phyloP scores from a whole-genome alignment of 2,888 invertebrate species.

The Stenolophus ochropezus region DNA sequence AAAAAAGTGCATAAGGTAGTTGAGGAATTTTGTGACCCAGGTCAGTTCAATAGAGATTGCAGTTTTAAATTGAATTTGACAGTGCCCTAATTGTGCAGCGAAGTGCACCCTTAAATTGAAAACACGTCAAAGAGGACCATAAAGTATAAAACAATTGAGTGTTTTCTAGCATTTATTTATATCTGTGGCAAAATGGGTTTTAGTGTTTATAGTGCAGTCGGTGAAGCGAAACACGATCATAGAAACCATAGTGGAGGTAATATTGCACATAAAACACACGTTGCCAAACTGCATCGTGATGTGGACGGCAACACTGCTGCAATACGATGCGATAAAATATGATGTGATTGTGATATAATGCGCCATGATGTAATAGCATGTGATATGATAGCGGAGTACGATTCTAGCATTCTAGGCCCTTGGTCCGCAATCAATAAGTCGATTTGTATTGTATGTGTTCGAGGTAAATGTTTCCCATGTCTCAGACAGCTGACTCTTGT shows the following conservation, averaged over 20 bases:
- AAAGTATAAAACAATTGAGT: background rate
- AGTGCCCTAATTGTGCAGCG: too few relatives aligned
- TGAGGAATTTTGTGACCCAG: too few relatives aligned
- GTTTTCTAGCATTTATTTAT: background rate
- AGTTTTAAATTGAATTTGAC: too few relatives aligned
- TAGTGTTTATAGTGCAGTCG: background rate
- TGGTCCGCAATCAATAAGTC: slow-evolving; percentile 54
- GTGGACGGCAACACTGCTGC: slow-evolving; percentile 20
- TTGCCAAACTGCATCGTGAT: slow-evolving; percentile 15
- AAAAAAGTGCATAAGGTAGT: too few relatives aligned
- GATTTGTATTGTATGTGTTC: slow-evolving; percentile 52
- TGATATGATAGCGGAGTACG: slow-evolving; percentile 17
- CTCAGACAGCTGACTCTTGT: slow-evolving; percentile 54
- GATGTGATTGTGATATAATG: slow-evolving; percentile 25
- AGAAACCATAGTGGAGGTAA: background rate
- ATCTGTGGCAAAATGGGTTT: background rate
- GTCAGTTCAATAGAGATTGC: too few relatives aligned
- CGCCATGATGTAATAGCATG: slow-evolving; percentile 24
- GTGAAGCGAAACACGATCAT: background rate
- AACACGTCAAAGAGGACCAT: background rate
- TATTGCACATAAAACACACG: slow-evolving; percentile 36
- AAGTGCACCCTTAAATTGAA: too few relatives aligned
- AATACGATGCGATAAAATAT: slow-evolving; percentile 36
- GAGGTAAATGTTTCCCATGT: slow-evolving; percentile 55
- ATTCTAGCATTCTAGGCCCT: background rate